Evolutionary conservation across 1,140 invertebrate species (phyloP).

Genomic region (Augochlora pura): DNA sequence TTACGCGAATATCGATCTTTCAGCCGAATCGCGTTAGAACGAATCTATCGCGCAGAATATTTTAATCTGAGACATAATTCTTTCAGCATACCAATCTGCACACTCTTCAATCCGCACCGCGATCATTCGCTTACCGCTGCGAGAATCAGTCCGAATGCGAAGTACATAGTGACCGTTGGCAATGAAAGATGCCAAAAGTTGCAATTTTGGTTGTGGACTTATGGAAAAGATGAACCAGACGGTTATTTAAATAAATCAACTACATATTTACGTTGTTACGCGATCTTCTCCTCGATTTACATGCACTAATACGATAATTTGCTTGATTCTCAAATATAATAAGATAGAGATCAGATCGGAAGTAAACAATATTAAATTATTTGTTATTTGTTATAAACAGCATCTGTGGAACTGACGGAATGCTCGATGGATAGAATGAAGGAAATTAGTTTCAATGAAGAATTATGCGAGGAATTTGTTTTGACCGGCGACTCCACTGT

Average conservation of each 20-base stretch:
- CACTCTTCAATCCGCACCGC: constrained; percentile 79
- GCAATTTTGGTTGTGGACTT: constrained; percentile 82
- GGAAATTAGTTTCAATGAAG: constrained; percentile 71
- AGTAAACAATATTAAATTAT: too few relatives aligned
- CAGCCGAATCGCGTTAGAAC: too few relatives aligned
- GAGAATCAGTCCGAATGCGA: constrained; percentile 81
- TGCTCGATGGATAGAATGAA: constrained; percentile 49
- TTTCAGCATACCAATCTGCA: constrained; percentile 74
- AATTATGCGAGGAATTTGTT: constrained; percentile 71
- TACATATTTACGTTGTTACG: not conserved
- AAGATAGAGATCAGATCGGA: too few relatives aligned
- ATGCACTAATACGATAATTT: too few relatives aligned
- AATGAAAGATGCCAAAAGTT: constrained; percentile 75
- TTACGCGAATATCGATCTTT: too few relatives aligned
- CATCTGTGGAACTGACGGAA: constrained; percentile 41
- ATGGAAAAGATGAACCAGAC: constrained; percentile 77
- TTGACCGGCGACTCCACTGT: constrained; percentile 72
- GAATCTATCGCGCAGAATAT: too few relatives aligned
- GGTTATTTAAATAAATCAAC: constrained; percentile 70
- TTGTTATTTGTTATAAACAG: constrained; percentile 39
- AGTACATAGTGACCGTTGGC: constrained; percentile 81
- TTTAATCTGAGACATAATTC: not conserved
- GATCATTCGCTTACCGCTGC: constrained; percentile 71
- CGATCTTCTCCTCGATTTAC: not conserved
- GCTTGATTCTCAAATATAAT: too few relatives aligned